Evolutionary conservation across 2,113 vertebrate species (phyloP).

Genomic region (Gadus macrocephalus): DNA sequence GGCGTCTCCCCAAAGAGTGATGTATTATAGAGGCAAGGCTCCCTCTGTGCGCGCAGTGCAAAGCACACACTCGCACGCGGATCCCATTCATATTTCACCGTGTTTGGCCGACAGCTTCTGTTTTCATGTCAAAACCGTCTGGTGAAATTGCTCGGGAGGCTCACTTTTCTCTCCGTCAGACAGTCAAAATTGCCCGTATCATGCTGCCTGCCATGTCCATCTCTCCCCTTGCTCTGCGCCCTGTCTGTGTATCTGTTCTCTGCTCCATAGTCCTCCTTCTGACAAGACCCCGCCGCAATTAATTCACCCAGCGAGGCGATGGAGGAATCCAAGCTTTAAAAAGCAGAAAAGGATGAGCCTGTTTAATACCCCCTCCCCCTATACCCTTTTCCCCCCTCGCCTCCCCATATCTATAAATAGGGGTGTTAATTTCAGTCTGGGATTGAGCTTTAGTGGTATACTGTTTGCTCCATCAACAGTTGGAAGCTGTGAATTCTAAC

Average conservation of each 20-base stretch:
- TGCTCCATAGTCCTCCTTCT: slow-evolving; percentile 38
- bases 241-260: slow-evolving; percentile 15
- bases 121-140: slow-evolving; percentile 51
- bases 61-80: slow-evolving; percentile 23
- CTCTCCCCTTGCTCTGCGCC: slow-evolving; percentile 16
- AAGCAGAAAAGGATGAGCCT: slow-evolving; percentile 37
- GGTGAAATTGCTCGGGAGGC: slow-evolving; percentile 40
- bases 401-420: slow-evolving; percentile 66
- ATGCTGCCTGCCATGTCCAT: slow-evolving; percentile 14
- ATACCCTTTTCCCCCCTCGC: background rate
- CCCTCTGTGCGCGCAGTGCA: slow-evolving; percentile 45
- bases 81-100: slow-evolving; percentile 51
- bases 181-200: slow-evolving; percentile 36
- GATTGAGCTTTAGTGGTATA: slow-evolving; percentile 56
- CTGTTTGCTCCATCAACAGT: slow-evolving; percentile 47
- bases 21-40: slow-evolving; percentile 57
- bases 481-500: slow-evolving; percentile 64
- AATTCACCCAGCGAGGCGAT: slow-evolving; percentile 37
- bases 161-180: slow-evolving; percentile 31
- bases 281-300: slow-evolving; percentile 59
- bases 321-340: slow-evolving; percentile 24
- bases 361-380: slow-evolving; percentile 40
- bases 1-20: slow-evolving; percentile 62
- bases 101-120: slow-evolving; percentile 55
- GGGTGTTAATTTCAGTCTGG: slow-evolving; percentile 69